phyloP scores from a whole-genome alignment of 2,113 vertebrate species.

The Chauna torquata region DNA sequence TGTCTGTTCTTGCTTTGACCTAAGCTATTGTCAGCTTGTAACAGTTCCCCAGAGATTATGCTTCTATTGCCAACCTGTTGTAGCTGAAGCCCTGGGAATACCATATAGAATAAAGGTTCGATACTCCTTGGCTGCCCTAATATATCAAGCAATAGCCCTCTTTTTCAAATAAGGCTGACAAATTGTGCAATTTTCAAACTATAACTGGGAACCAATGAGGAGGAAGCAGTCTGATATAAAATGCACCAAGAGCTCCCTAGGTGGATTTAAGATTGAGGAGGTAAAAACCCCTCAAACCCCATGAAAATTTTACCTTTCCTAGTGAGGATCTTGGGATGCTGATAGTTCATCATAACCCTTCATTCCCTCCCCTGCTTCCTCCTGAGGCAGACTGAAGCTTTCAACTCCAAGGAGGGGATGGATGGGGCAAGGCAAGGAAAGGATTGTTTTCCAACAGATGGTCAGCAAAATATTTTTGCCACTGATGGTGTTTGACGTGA shows the following conservation, averaged over 20 bases:
- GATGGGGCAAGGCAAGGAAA: not conserved
- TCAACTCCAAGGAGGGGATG: not conserved
- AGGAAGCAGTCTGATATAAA: not conserved
- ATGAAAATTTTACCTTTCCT: not conserved
- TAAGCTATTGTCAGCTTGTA: not conserved
- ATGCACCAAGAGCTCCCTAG: not conserved
- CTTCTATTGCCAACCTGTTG: not conserved
- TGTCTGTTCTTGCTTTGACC: not conserved
- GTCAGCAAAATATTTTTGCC: not conserved
- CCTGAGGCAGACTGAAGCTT: not conserved
- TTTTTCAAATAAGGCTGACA: not conserved
- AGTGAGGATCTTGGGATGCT: not conserved
- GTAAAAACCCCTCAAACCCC: not conserved
- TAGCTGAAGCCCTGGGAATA: not conserved
- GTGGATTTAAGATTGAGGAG: not conserved
- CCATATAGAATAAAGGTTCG: accelerated
- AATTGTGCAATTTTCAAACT: not conserved
- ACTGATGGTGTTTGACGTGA: not conserved
- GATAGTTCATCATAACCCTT: not conserved
- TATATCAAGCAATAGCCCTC: not conserved
- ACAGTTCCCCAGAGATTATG: not conserved
- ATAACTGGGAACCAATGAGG: not conserved
- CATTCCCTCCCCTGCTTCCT: not conserved
- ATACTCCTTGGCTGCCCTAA: not conserved
- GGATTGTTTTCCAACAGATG: not conserved